Evolutionary conservation across 1,140 invertebrate genomes (phyloP).

Genomic region (Solen grandis): DNA sequence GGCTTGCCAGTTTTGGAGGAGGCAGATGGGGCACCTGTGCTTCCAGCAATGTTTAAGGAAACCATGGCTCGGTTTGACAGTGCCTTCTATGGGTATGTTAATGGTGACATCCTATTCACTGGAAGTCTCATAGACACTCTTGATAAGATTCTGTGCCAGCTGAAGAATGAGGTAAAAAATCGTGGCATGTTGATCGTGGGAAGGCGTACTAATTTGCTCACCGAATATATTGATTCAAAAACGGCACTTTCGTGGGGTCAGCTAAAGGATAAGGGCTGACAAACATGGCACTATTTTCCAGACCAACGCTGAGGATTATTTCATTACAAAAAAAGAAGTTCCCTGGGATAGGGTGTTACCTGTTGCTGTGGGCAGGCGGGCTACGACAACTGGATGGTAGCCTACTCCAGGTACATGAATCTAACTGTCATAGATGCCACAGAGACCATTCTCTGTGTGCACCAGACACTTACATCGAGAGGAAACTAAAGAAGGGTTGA

Average conservation of each 20-base stretch:
- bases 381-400: conserved; percentile 72
- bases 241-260: conserved; percentile 46
- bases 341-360: conserved; percentile 67
- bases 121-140: conserved; percentile 59
- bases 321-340: conserved; percentile 65
- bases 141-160: conserved; percentile 31
- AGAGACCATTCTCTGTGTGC: conserved; percentile 63
- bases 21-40: conserved; percentile 59
- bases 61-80: conserved; percentile 55
- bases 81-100: conserved; percentile 66
- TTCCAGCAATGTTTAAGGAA: conserved; percentile 64
- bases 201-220: conserved; percentile 60
- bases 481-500: conserved; percentile 47
- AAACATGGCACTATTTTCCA: conserved; percentile 58
- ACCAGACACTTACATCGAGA: conserved; percentile 63
- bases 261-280: conserved; percentile 41
- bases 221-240: conserved; percentile 33
- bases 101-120: conserved; percentile 69
- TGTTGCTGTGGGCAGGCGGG: conserved; percentile 68
- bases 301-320: conserved; percentile 70
- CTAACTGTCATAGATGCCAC: conserved; percentile 66
- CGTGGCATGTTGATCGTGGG: conserved; percentile 59
- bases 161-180: neutral
- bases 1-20: conserved; percentile 46
- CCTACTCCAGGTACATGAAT: conserved; percentile 55